Conservation (phyloP, 2,888 invertebrate species). For the Xylota sylvarum region DNA sequence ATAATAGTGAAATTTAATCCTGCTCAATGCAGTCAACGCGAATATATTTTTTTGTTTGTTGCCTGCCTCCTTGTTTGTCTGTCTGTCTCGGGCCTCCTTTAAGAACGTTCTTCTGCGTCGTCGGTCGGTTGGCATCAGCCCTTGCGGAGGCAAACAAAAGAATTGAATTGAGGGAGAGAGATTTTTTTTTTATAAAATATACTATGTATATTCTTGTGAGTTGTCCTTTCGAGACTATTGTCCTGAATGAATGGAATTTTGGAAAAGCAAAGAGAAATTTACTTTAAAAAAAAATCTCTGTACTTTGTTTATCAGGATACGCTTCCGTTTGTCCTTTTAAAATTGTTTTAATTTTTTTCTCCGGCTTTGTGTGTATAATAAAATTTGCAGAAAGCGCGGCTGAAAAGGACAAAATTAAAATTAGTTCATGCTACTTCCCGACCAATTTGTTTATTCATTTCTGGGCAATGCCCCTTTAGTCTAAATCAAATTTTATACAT, state of each 20-base stretch:
- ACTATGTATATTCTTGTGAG: slow-evolving; percentile 28
- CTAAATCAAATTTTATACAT: slow-evolving; percentile 10
- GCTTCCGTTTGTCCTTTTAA: slow-evolving; percentile 47
- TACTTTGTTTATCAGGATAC: slow-evolving; percentile 47
- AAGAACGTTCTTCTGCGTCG: slow-evolving; percentile 37
- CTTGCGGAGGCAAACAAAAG: slow-evolving; percentile 44
- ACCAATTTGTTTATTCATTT: slow-evolving; percentile 23
- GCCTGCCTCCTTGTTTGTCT: slow-evolving; percentile 41
- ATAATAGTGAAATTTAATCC: slow-evolving; percentile 69
- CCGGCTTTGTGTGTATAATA: not conserved
- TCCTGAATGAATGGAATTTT: slow-evolving; percentile 58
- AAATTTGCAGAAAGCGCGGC: slow-evolving; percentile 7
- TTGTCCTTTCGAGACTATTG: slow-evolving; percentile 58
- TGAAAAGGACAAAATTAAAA: slow-evolving; percentile 37
- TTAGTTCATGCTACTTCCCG: slow-evolving; percentile 21
- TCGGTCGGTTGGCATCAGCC: slow-evolving; percentile 34
- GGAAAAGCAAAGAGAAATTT: slow-evolving; percentile 45
- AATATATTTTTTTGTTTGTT: slow-evolving; percentile 49
- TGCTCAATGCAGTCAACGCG: slow-evolving; percentile 63
- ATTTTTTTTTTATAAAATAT: slow-evolving; percentile 30
- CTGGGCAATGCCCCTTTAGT: slow-evolving; percentile 2
- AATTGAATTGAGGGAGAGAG: slow-evolving; percentile 20
- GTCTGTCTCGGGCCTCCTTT: slow-evolving; percentile 40
- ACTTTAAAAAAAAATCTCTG: not conserved
- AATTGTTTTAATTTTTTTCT: not conserved